These are phyloP conservation scores for Sminthopsis crassicaudata DNA, from an alignment of 2,113 vertebrate species.

Conservation along the genomic window DNA sequence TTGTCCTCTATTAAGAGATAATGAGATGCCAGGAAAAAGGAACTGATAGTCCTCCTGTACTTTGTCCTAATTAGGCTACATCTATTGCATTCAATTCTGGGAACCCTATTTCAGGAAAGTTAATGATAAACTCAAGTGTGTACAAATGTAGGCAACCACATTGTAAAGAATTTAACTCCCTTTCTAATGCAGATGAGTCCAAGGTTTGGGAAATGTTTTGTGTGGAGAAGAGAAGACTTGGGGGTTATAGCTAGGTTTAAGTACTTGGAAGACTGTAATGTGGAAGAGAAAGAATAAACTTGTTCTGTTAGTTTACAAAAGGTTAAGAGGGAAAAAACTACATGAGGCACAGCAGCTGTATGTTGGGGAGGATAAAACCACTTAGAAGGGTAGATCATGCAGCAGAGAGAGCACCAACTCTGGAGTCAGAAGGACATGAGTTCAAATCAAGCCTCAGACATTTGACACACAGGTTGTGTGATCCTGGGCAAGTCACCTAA, in stretches of 20 bases:
- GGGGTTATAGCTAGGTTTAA: neutral
- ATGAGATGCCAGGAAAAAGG: neutral
- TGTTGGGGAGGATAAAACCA: neutral
- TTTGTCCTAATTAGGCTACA: neutral
- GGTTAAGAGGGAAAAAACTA: neutral
- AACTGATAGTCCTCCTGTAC: neutral
- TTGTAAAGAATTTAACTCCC: no score
- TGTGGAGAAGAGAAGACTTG: neutral
- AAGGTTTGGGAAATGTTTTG: neutral
- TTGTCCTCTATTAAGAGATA: neutral
- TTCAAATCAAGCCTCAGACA: no score
- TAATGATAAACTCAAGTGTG: neutral
- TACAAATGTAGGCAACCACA: neutral
- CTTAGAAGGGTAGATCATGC: no score
- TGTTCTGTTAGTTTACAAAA: neutral
- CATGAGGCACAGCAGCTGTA: no score
- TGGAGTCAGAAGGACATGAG: no score
- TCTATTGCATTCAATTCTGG: neutral
- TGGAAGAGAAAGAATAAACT: neutral
- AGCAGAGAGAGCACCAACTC: no score
- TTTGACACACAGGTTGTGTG: no score
- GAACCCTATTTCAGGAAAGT: neutral
- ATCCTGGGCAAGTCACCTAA: no score
- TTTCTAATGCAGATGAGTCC: neutral
- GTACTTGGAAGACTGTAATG: neutral